Conservation (phyloP, 2,888 invertebrate species). For the Seladonia tumulorum region DNA sequence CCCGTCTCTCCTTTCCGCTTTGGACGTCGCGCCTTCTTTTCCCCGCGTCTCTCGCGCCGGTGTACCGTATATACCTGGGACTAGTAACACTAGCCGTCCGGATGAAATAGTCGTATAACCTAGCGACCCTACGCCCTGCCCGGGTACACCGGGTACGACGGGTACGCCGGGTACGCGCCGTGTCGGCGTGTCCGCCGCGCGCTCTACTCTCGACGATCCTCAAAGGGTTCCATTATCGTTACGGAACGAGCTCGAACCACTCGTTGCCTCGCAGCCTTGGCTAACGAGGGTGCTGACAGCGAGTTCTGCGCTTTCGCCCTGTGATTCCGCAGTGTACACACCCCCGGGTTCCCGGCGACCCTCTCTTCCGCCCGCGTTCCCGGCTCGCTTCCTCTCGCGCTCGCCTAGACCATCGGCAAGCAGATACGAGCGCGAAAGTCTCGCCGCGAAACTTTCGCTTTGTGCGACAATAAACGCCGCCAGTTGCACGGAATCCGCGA, state of each 20-base stretch:
- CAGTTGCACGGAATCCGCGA: constrained; percentile 13
- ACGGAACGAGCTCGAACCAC: constrained; percentile 71
- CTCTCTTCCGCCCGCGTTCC: background rate
- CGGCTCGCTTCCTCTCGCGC: background rate
- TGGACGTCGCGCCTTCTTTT: constrained; percentile 18
- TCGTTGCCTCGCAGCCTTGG: constrained; percentile 63
- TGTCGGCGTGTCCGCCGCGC: constrained; percentile 59
- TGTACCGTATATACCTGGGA: constrained; percentile 66
- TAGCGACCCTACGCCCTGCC: constrained; percentile 65
- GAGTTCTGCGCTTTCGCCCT: constrained; percentile 58
- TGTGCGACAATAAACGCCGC: constrained; percentile 29
- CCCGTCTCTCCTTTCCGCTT: constrained; percentile 2
- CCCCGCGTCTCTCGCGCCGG: background rate
- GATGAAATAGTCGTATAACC: constrained; percentile 73
- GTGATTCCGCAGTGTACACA: constrained; percentile 53
- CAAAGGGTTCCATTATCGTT: constrained; percentile 77
- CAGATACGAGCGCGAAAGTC: constrained; percentile 31
- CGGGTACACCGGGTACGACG: background rate
- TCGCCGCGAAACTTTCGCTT: constrained; percentile 24
- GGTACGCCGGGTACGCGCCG: constrained; percentile 48
- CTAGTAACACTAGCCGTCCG: constrained; percentile 74
- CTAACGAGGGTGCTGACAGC: constrained; percentile 69
- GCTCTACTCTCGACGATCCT: constrained; percentile 66
- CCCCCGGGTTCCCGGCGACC: constrained; percentile 7
- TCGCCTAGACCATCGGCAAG: constrained; percentile 5